Conservation (phyloP, 2,888 invertebrate species). For the Cistogaster globosa region DNA sequence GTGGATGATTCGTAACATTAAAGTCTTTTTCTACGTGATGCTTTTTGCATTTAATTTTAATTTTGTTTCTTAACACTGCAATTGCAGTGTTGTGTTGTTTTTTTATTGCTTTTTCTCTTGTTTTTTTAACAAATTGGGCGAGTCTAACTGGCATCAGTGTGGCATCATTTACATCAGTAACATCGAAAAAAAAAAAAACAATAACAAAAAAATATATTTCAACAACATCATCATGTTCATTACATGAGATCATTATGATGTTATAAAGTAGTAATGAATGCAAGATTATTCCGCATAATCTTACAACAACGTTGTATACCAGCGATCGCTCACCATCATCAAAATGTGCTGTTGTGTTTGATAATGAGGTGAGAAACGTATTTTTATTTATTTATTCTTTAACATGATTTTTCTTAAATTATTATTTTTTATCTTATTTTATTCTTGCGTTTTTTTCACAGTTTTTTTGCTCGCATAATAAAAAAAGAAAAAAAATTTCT, state of each 20-base stretch:
- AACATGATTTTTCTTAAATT: slow-evolving; percentile 47
- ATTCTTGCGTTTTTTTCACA: neutral
- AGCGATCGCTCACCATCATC: slow-evolving; percentile 28
- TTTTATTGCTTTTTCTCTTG: neutral
- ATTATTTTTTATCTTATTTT: neutral
- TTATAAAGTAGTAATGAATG: slow-evolving; percentile 10
- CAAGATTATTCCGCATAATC: slow-evolving; percentile 15
- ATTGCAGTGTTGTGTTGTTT: neutral
- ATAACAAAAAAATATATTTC: neutral
- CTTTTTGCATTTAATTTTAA: slow-evolving; percentile 25
- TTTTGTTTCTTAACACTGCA: neutral
- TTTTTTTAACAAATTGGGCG: slow-evolving; percentile 59
- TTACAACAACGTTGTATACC: neutral
- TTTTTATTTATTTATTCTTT: slow-evolving; percentile 47
- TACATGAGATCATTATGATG: slow-evolving; percentile 15
- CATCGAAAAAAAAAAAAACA: slow-evolving; percentile 29
- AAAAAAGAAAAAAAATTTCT: too few relatives aligned
- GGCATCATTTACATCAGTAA: slow-evolving; percentile 45
- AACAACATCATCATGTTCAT: slow-evolving; percentile 21
- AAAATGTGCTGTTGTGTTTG: slow-evolving; percentile 59
- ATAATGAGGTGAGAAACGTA: slow-evolving; percentile 69
- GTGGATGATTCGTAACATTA: slow-evolving; percentile 48
- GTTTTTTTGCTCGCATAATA: too few relatives aligned
- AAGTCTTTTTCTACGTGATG: slow-evolving; percentile 2
- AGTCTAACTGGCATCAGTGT: slow-evolving; percentile 62